phyloP scores from a whole-genome alignment of 2,113 vertebrate genomes.

The Chrysochloris asiatica region DNA sequence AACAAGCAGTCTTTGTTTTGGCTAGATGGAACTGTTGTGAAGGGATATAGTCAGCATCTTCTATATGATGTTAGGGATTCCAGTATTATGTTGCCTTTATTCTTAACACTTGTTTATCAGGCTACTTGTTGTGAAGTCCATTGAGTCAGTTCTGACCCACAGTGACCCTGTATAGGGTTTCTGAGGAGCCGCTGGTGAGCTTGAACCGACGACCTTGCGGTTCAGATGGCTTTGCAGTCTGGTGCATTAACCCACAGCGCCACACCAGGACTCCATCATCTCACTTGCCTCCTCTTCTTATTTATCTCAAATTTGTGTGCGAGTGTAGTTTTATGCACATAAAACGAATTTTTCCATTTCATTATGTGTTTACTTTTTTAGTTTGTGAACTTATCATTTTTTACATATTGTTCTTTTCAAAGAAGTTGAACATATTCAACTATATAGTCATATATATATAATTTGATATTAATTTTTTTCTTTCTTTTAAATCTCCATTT shows the following conservation, averaged over 20 bases:
- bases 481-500: conserved; percentile 45
- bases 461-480: conserved; percentile 43
- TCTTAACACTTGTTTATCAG: conserved; percentile 30
- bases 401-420: conserved; percentile 40
- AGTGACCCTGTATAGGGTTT: too few species aligned
- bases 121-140: too few species aligned
- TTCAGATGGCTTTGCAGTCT: too few species aligned
- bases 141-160: too few species aligned
- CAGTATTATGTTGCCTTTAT: neutral
- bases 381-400: conserved; percentile 46
- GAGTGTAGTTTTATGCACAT: neutral
- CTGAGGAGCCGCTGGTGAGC: too few species aligned
- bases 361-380: neutral
- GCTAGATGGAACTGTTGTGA: conserved; percentile 29
- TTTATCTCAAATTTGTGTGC: conserved; percentile 31
- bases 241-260: too few species aligned
- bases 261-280: too few species aligned
- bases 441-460: conserved; percentile 47
- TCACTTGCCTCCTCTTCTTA: too few species aligned
- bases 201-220: too few species aligned
- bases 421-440: conserved; percentile 33
- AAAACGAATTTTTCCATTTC: conserved; percentile 25
- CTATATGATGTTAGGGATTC: conserved; percentile 32
- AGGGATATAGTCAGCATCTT: conserved; percentile 18
- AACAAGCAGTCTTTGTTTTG: conserved; percentile 64